Evolutionary conservation across 2,888 invertebrate genomes (phyloP).

Genomic region (Empis livida): DNA sequence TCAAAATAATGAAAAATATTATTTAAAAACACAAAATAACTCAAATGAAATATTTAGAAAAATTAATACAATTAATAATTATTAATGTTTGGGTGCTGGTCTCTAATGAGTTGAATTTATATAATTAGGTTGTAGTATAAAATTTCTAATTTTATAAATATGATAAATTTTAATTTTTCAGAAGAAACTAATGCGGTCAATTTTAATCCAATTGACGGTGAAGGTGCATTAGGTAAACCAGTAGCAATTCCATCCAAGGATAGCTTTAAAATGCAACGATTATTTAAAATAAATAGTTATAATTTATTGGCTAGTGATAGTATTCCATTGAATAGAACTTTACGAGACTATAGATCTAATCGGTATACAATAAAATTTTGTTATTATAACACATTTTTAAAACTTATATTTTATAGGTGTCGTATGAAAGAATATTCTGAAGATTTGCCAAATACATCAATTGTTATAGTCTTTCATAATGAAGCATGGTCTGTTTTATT

Average conservation of each 20-base stretch:
- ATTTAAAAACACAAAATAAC: constrained; percentile 2
- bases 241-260: constrained; percentile 65
- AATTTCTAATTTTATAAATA: constrained; percentile 1
- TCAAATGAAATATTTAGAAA: not conserved
- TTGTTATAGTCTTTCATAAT: constrained; percentile 96
- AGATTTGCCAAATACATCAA: constrained; percentile 69
- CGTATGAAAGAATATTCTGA: constrained; percentile 40
- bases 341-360: constrained; percentile 73
- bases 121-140: not conserved
- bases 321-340: constrained; percentile 69
- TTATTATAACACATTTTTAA: not conserved
- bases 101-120: no score
- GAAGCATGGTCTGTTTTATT: constrained; percentile 97
- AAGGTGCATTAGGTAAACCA: constrained; percentile 68
- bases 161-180: constrained; percentile 16
- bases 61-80: no score
- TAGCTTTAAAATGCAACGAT: constrained; percentile 59
- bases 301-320: constrained; percentile 80
- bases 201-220: constrained; percentile 58
- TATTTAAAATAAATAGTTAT: constrained; percentile 74
- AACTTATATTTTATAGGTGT: constrained; percentile 41
- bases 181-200: constrained; percentile 53
- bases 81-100: no score
- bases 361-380: constrained; percentile 41
- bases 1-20: constrained; percentile 12